A percentile compares a stretch with the other conserved stretches of the same genome.
phyloP scores from a whole-genome alignment of 1,140 invertebrate genomes.

The Glossosoma conforme region DNA sequence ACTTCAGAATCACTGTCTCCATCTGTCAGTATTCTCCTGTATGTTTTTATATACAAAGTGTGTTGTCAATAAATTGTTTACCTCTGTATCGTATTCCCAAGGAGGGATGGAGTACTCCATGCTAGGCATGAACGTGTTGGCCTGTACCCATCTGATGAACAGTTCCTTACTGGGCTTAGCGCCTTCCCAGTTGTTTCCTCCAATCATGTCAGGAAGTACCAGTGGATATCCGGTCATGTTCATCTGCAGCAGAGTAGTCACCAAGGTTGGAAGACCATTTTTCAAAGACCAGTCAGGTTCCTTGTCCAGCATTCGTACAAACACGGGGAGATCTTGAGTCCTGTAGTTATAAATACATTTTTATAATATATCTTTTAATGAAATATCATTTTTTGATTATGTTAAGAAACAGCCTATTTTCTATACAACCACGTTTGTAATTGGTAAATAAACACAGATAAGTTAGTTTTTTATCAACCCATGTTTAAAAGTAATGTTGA shows the following conservation, averaged over 20 bases:
- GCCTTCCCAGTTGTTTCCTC: conserved; percentile 70
- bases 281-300: conserved; percentile 73
- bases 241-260: conserved; percentile 75
- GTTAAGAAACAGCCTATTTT: no score
- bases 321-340: conserved; percentile 72
- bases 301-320: conserved; percentile 86
- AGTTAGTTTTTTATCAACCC: no score
- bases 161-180: conserved; percentile 67
- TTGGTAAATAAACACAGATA: no score
- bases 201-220: conserved; percentile 88
- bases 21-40: no score
- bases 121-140: conserved; percentile 78
- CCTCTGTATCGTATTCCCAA: conserved; percentile 78
- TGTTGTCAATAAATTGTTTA: no score
- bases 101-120: conserved; percentile 86
- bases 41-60: no score
- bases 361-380: no score
- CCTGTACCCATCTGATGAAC: conserved; percentile 87
- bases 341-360: no score
- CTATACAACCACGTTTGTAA: no score
- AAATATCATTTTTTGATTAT: no score
- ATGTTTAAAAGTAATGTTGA: no score
- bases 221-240: conserved; percentile 81
- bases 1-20: no score
- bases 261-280: conserved; percentile 73